A percentile compares a stretch with the other conserved stretches of the same genome.
Evolutionary conservation across 1,140 invertebrate genomes (phyloP).

Genomic region (Microplitis demolitor): DNA sequence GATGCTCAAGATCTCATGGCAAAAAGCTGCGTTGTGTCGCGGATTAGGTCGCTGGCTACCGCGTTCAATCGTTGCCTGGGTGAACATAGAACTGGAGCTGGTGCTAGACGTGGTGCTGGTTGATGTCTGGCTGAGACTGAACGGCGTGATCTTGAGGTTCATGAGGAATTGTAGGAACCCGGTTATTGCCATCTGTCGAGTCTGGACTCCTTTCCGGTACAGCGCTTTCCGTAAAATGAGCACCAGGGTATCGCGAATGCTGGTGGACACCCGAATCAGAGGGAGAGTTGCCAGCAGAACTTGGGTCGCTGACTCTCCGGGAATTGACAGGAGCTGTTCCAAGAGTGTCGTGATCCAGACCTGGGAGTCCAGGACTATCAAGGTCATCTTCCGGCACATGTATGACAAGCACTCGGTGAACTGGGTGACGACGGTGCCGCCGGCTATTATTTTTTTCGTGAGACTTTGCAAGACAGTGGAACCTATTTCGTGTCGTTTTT

Average conservation of each 20-base stretch:
- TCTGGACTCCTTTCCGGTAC: conserved; percentile 59
- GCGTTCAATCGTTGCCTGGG: conserved; percentile 53
- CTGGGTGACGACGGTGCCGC: conserved; percentile 50
- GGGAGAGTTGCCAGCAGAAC: conserved; percentile 61
- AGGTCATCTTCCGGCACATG: conserved; percentile 56
- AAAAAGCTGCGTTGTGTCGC: conserved; percentile 62
- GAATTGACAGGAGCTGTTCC: conserved; percentile 59
- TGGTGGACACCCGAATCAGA: conserved; percentile 56
- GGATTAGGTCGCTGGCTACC: conserved; percentile 35
- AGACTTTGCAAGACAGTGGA: conserved; percentile 57
- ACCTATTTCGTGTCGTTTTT: conserved; percentile 57
- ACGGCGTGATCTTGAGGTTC: conserved; percentile 58
- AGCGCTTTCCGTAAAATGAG: conserved; percentile 65
- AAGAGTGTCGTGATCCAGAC: conserved; percentile 57
- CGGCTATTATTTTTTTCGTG: conserved; percentile 57
- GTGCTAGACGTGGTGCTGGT: conserved; percentile 47
- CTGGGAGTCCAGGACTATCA: conserved; percentile 60
- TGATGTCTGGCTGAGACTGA: conserved; percentile 58
- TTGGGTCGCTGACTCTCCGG: conserved; percentile 51
- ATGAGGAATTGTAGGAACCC: conserved; percentile 65
- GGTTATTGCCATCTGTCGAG: conserved; percentile 62
- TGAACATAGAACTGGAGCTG: conserved; percentile 58
- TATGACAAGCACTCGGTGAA: conserved; percentile 65
- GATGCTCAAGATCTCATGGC: conserved; percentile 66
- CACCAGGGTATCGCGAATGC: conserved; percentile 62